Evolutionary conservation across 53 echinoderm and acorn worm genomes (phyloP).

Genomic region (Paelopatides confundens): DNA sequence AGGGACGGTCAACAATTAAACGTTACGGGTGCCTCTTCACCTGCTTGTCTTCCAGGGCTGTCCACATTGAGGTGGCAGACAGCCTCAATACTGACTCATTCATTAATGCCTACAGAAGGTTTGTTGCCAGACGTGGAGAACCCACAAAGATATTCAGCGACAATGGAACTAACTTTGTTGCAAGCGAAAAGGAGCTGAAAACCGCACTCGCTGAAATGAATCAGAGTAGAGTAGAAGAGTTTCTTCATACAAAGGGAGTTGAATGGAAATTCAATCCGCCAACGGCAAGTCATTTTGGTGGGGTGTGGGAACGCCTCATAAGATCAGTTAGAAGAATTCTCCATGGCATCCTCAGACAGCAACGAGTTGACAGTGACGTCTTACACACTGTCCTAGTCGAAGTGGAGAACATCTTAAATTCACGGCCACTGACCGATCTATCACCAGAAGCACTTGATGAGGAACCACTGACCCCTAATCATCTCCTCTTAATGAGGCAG

Average conservation of each 20-base stretch:
- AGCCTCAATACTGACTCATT: constrained; percentile 49
- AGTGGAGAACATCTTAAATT: constrained; percentile 31
- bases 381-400: not conserved
- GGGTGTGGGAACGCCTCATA: constrained; percentile 48
- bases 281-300: constrained; percentile 45
- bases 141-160: constrained; percentile 51
- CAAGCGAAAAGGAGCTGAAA: constrained; percentile 40
- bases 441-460: constrained; percentile 9
- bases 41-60: constrained; percentile 34
- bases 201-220: constrained; percentile 41
- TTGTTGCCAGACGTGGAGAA: constrained; percentile 60
- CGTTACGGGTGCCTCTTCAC: constrained; percentile 53
- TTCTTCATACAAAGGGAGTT: constrained; percentile 39
- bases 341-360: not conserved
- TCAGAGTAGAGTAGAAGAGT: constrained; percentile 33
- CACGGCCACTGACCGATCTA: constrained; percentile 18
- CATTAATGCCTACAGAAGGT: constrained; percentile 58
- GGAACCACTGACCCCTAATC: constrained; percentile 52
- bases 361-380: not conserved
- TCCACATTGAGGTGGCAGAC: constrained; percentile 57
- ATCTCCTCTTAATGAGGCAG: constrained; percentile 47
- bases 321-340: constrained; percentile 18
- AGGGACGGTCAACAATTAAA: constrained; percentile 4
- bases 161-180: constrained; percentile 60
- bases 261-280: constrained; percentile 45